Conservation (phyloP, 2,113 vertebrate species). For the Peromyscus polionotus region DNA sequence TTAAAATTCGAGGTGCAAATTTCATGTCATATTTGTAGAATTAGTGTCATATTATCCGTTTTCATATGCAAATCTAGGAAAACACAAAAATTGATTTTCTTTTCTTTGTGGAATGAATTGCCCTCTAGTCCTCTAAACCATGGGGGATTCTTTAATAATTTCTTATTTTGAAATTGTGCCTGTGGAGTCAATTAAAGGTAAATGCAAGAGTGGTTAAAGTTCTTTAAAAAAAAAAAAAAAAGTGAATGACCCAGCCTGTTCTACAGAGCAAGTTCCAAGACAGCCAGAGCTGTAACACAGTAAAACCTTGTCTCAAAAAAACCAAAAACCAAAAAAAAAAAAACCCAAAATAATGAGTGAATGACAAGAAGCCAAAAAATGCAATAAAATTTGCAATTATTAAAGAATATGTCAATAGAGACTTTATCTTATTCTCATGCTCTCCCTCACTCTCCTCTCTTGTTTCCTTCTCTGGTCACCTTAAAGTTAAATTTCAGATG, state of each 20-base stretch:
- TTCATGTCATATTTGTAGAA: constrained; percentile 79
- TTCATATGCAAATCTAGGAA: constrained; percentile 74
- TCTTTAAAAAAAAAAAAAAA: constrained; percentile 46
- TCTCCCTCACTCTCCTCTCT: background rate
- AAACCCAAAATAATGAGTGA: background rate
- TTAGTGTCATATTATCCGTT: constrained; percentile 62
- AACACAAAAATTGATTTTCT: constrained; percentile 78
- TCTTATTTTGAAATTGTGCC: constrained; percentile 80
- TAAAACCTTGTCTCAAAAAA: background rate
- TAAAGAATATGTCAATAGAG: constrained; percentile 48
- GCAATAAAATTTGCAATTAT: constrained; percentile 60
- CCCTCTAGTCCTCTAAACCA: constrained; percentile 60
- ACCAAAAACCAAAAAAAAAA: background rate
- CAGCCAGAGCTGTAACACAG: background rate
- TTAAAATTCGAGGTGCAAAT: constrained; percentile 79
- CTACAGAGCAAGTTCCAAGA: background rate
- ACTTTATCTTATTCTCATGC: background rate
- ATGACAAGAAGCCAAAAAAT: background rate
- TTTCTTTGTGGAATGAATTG: constrained; percentile 74
- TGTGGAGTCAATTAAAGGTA: constrained; percentile 81
- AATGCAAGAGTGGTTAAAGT: constrained; percentile 66
- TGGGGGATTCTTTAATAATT: constrained; percentile 71
- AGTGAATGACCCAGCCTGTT: background rate
- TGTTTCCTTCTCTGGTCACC: background rate
- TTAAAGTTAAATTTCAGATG: constrained; percentile 53